phyloP scores from a whole-genome alignment of 2,113 vertebrate genomes.

The Nibea albiflora region DNA sequence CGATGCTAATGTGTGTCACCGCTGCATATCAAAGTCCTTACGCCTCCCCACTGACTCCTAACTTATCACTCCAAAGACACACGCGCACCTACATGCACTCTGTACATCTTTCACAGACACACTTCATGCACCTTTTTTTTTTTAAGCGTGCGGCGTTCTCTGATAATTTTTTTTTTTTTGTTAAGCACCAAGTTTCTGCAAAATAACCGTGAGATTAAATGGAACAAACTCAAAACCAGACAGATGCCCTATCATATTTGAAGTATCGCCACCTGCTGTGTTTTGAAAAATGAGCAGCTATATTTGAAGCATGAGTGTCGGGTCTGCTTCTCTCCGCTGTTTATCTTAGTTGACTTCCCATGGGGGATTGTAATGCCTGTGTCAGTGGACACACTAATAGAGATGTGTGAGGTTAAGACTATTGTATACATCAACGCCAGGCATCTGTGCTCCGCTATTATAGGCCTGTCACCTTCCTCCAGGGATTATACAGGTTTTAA shows the following conservation, averaged over 20 bases:
- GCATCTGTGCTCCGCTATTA: slow-evolving; percentile 70
- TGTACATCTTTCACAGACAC: slow-evolving; percentile 16
- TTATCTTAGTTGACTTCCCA: slow-evolving; percentile 77
- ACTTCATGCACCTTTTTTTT: slow-evolving; percentile 17
- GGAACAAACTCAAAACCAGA: slow-evolving; percentile 61
- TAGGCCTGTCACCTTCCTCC: slow-evolving; percentile 68
- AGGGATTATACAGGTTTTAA: slow-evolving; percentile 77
- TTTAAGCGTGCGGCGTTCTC: neutral
- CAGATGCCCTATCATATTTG: slow-evolving; percentile 75
- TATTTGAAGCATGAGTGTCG: slow-evolving; percentile 74
- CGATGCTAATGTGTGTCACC: slow-evolving; percentile 52
- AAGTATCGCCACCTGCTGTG: slow-evolving; percentile 72
- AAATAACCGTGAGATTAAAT: slow-evolving; percentile 71
- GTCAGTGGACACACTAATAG: slow-evolving; percentile 78
- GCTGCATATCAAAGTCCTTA: slow-evolving; percentile 64
- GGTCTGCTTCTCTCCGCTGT: slow-evolving; percentile 65
- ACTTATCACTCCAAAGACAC: slow-evolving; percentile 51
- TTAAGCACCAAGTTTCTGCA: slow-evolving; percentile 45
- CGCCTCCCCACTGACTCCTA: slow-evolving; percentile 41
- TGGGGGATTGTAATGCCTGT: slow-evolving; percentile 70
- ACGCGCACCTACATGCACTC: slow-evolving; percentile 1
- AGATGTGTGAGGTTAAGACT: slow-evolving; percentile 77
- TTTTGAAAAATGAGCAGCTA: slow-evolving; percentile 75
- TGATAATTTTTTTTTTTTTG: slow-evolving; percentile 24
- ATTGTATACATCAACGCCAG: slow-evolving; percentile 75